Evolutionary conservation across 2,888 invertebrate genomes (phyloP), one percentile per base, ranked within the genome.

Genomic region (Protophormia terraenovae): DNA sequence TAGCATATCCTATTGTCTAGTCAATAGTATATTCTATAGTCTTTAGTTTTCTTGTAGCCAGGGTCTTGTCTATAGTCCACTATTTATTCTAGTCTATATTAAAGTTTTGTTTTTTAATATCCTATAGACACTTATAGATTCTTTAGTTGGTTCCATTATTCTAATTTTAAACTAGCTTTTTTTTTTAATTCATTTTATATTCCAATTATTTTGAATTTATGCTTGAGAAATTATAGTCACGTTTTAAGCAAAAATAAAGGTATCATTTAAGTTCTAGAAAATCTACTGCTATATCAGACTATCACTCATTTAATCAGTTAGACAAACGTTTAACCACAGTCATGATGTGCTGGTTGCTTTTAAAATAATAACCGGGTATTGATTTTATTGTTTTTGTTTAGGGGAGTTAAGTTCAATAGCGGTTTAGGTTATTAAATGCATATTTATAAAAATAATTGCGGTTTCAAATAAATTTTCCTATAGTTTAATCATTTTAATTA

Each of bases 211-310:
- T 66, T 76, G 67, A 53, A 50, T 79, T 84, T 80, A 75, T 76
- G 84, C 66, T 41, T 84, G 75, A 80, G 64, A 71, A 76, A 80
- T 75, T 80, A 60, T 66, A 80, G 72, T 84, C 84, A 84, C 84
- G 80, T 84, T 84, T 69, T 60, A 27, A n/a, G n/a, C n/a, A n/a
- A 38, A 38, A 14, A 66, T 73, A 72, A 80, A 58, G 35, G 72
- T 72, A 80, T 84, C 45, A 76, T 60, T 47, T 47, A 27, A 53
- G 38, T 60, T 80, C 72, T 67, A 38, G 27, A 47, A 60, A 29
- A 38, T 81, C 47, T 58, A 19, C 41, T 22, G 1, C n/a, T 24
- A 35, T 12, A 14, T 45, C 27, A 1, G 22, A 8, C 27, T 55
- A 55, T 58, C 58, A 72, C n/a, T 47, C 32, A 45, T 8, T 32